phyloP scores from a whole-genome alignment of 2,113 vertebrate species.

The Protobothrops flavoviridis region DNA sequence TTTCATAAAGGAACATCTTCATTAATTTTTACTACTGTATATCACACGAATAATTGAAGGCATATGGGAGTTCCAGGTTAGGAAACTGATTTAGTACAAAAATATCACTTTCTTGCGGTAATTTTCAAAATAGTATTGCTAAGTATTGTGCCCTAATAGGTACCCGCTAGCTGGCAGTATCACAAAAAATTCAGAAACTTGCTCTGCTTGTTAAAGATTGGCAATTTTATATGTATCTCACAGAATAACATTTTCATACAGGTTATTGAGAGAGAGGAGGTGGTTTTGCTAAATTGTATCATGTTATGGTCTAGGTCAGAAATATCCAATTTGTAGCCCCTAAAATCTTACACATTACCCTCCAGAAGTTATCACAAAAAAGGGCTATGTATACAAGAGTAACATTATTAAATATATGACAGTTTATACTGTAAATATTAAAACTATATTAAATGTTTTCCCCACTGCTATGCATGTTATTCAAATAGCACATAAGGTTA shows the following conservation, averaged over 20 bases:
- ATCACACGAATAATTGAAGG: background rate
- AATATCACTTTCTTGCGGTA: background rate
- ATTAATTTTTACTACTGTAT: background rate
- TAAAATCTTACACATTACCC: background rate
- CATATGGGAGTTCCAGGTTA: slow-evolving; percentile 33
- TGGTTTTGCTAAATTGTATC: background rate
- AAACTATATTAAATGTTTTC: background rate
- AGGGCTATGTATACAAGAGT: background rate
- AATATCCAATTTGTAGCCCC: background rate
- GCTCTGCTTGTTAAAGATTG: background rate
- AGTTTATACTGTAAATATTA: background rate
- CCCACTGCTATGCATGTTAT: background rate
- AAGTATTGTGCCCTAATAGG: background rate
- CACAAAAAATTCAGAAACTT: background rate
- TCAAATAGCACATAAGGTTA: background rate
- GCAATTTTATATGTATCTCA: background rate
- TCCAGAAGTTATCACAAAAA: background rate
- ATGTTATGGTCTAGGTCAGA: background rate
- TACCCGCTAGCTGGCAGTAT: background rate
- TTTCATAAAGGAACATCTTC: slow-evolving; percentile 38
- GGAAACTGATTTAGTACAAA: background rate
- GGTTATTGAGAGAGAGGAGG: background rate
- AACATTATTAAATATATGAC: background rate
- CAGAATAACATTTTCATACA: background rate
- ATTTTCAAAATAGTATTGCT: background rate